A percentile compares a stretch with the other conserved stretches of the same genome.
These are phyloP conservation scores for Ara ararauna DNA, from an alignment of 2,797 vertebrate genomes.

Conservation along the genomic window DNA sequence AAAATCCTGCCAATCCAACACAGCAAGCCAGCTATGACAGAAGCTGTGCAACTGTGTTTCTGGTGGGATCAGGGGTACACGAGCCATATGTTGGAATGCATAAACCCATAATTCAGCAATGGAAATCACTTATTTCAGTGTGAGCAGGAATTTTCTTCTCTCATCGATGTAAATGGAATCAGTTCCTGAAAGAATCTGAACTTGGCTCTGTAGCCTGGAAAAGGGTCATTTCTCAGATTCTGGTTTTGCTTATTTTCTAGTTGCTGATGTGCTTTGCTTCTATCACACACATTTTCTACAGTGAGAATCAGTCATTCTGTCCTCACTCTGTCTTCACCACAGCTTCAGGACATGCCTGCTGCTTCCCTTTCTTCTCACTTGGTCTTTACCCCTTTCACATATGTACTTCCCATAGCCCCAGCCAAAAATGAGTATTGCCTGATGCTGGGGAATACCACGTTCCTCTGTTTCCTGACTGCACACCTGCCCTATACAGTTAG, in stretches of 20 bases:
- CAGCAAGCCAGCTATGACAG: background rate
- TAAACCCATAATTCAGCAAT: background rate
- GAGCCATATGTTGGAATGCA: constrained; percentile 7
- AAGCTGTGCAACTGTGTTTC: background rate
- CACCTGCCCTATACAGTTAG: background rate
- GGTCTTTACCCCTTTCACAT: background rate
- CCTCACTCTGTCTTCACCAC: background rate
- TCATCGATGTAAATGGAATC: background rate
- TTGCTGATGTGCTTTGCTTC: background rate
- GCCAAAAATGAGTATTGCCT: background rate
- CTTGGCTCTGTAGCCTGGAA: background rate
- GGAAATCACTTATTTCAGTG: background rate
- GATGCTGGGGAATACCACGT: rapidly evolving
- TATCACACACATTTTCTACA: background rate
- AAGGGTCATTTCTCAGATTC: background rate
- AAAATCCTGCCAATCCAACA: background rate
- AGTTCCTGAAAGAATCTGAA: background rate
- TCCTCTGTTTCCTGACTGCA: background rate
- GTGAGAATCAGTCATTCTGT: background rate
- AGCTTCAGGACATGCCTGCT: background rate
- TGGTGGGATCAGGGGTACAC: constrained; percentile 43
- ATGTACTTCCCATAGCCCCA: background rate
- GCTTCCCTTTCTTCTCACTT: background rate
- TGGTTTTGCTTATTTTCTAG: background rate
- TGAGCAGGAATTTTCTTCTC: background rate